A percentile compares a stretch with the other conserved stretches of the same genome.
Evolutionary conservation across 2,888 invertebrate genomes (phyloP).

Genomic region (Monopis laevigella): DNA sequence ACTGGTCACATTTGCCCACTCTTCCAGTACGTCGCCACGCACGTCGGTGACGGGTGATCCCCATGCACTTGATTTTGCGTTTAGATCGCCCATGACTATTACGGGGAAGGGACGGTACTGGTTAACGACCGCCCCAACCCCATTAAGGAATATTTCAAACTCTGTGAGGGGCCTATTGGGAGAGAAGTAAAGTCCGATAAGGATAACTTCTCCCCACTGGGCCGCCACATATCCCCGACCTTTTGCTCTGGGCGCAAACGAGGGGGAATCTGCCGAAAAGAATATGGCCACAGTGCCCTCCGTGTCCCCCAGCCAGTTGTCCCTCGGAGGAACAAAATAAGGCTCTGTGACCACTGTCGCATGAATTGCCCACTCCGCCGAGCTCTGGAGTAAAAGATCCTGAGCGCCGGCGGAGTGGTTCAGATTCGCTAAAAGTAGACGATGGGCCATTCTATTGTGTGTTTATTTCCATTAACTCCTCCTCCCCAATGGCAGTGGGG

Average conservation of each 20-base stretch:
- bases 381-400: slow-evolving; percentile 10
- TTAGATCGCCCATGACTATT: slow-evolving; percentile 17
- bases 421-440: slow-evolving; percentile 2
- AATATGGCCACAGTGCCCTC: slow-evolving; percentile 12
- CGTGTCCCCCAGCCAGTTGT: slow-evolving; percentile 13
- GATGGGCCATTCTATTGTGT: neutral
- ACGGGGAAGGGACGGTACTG: neutral
- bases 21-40: slow-evolving; percentile 16
- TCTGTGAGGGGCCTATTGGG: slow-evolving; percentile 19
- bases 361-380: slow-evolving; percentile 6
- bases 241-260: neutral
- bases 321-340: slow-evolving; percentile 7
- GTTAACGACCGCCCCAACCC: slow-evolving; percentile 11
- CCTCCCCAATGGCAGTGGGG: neutral
- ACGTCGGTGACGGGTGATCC: slow-evolving; percentile 15
- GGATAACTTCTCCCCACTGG: slow-evolving; percentile 3
- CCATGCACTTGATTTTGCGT: slow-evolving; percentile 15
- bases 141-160: slow-evolving; percentile 18
- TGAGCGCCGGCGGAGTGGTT: slow-evolving; percentile 10
- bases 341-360: slow-evolving; percentile 10
- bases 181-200: slow-evolving; percentile 20
- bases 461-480: neutral
- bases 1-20: slow-evolving; percentile 16
- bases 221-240: slow-evolving; percentile 11
- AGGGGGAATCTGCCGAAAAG: neutral